A percentile compares a stretch with the other conserved stretches of the same genome.
Conservation (phyloP, 2,113 vertebrate genomes). For the Triplophysa dalaica region DNA sequence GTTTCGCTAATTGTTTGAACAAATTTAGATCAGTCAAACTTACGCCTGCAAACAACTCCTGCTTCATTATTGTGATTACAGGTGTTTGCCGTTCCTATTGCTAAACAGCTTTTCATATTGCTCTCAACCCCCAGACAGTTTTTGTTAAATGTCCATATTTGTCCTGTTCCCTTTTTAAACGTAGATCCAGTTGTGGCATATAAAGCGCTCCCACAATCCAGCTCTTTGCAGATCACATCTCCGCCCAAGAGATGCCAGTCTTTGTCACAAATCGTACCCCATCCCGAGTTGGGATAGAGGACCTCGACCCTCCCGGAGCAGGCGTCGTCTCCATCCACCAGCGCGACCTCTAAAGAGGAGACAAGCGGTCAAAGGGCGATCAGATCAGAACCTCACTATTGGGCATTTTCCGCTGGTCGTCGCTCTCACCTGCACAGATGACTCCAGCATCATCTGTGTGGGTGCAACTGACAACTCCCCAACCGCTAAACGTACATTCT, state of each 20-base stretch:
- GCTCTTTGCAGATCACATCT: not conserved
- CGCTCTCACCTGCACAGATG: slow-evolving; percentile 1
- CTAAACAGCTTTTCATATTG: not conserved
- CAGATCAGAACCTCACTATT: not conserved
- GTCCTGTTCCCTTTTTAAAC: not conserved
- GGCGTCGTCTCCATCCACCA: not conserved
- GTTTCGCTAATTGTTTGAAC: no score
- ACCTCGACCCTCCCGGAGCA: not conserved
- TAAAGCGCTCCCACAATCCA: not conserved
- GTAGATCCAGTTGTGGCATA: not conserved
- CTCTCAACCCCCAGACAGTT: not conserved
- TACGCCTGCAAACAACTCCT: not conserved
- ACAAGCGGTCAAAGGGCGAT: not conserved
- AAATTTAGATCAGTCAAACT: not conserved
- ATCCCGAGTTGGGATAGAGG: not conserved
- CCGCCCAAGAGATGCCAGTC: not conserved
- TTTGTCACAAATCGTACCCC: not conserved
- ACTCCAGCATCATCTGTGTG: not conserved
- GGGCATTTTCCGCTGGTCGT: no score
- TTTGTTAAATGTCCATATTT: not conserved
- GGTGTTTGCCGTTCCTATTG: not conserved
- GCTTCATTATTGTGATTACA: not conserved
- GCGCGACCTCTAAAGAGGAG: slow-evolving; percentile 1
- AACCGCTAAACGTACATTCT: slow-evolving; percentile 4
- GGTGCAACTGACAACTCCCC: not conserved